phyloP scores from a whole-genome alignment of 2,113 vertebrate species.

The Atlantisia rogersi region DNA sequence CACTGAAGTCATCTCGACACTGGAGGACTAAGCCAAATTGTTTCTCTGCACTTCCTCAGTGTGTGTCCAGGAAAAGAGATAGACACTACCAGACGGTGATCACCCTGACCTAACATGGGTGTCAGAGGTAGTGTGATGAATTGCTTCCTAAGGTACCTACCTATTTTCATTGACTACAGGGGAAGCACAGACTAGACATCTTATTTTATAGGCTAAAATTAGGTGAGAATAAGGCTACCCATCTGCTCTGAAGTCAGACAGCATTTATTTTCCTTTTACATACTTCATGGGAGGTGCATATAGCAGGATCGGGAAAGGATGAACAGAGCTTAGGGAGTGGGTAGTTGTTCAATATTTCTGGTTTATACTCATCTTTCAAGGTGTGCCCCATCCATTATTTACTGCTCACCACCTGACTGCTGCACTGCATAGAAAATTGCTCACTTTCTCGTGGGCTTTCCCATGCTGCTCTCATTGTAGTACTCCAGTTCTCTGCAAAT shows the following conservation, averaged over 20 bases:
- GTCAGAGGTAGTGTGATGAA: neutral
- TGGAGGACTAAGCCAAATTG: conserved; percentile 3
- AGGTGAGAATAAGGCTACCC: conserved; percentile 10
- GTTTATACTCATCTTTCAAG: neutral
- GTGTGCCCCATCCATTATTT: conserved; percentile 27
- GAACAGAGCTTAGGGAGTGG: neutral
- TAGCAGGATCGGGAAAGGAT: neutral
- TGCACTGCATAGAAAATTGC: neutral
- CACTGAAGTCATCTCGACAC: neutral
- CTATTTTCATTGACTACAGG: neutral
- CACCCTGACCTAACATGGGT: neutral
- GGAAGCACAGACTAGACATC: neutral
- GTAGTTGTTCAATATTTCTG: neutral
- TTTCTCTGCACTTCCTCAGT: neutral
- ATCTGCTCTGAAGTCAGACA: neutral
- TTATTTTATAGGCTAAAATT: conserved; percentile 25
- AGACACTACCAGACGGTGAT: neutral
- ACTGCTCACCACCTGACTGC: neutral
- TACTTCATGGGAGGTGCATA: neutral
- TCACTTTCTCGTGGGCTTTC: conserved; percentile 38
- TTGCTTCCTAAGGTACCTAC: neutral
- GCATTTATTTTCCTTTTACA: conserved; percentile 8
- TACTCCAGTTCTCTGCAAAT: neutral
- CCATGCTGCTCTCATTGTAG: neutral
- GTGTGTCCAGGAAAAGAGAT: conserved; percentile 19